phyloP scores from a whole-genome alignment of 92 coral and sea anemone species.

The Parazoanthus darwini region DNA sequence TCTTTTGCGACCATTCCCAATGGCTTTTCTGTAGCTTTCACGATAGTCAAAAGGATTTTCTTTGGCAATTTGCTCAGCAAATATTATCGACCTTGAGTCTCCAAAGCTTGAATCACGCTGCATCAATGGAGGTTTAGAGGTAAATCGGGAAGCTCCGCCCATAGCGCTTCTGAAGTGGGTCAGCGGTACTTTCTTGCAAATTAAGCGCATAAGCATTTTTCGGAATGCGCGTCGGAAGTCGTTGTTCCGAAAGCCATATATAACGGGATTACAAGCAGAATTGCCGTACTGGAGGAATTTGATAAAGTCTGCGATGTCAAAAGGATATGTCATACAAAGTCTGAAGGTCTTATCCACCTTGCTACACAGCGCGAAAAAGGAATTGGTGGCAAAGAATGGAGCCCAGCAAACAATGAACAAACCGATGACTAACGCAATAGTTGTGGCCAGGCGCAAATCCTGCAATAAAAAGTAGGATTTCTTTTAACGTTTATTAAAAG shows the following conservation, averaged over 20 bases:
- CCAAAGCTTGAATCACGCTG: constrained; percentile 85
- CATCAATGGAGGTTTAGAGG: constrained; percentile 48
- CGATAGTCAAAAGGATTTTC: constrained; percentile 80
- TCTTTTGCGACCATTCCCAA: constrained; percentile 65
- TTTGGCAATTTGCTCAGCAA: constrained; percentile 55
- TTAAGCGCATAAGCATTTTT: constrained; percentile 66
- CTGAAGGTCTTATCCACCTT: not conserved
- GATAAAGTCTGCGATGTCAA: constrained; percentile 20
- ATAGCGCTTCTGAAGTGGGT: constrained; percentile 59
- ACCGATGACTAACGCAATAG: constrained; percentile 87
- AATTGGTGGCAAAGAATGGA: constrained; percentile 76
- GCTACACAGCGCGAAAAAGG: constrained; percentile 57
- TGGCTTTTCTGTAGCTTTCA: constrained; percentile 79
- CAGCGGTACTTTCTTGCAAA: constrained; percentile 69
- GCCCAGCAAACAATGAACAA: constrained; percentile 73
- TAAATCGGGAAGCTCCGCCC: constrained; percentile 61
- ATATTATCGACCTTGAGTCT: constrained; percentile 73
- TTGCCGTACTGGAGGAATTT: constrained; percentile 87
- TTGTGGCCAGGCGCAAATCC: constrained; percentile 86
- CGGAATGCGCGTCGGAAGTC: constrained; percentile 79
- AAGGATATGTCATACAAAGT: constrained; percentile 41
- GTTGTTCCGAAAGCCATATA: constrained; percentile 82
- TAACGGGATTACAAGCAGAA: constrained; percentile 78
- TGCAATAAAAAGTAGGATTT: constrained; percentile 28
- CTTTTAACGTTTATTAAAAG: no score